Evolutionary conservation across 2,888 invertebrate species (phyloP), one percentile per base, ranked within the genome.

Genomic region (Balanococcus diminutus): DNA sequence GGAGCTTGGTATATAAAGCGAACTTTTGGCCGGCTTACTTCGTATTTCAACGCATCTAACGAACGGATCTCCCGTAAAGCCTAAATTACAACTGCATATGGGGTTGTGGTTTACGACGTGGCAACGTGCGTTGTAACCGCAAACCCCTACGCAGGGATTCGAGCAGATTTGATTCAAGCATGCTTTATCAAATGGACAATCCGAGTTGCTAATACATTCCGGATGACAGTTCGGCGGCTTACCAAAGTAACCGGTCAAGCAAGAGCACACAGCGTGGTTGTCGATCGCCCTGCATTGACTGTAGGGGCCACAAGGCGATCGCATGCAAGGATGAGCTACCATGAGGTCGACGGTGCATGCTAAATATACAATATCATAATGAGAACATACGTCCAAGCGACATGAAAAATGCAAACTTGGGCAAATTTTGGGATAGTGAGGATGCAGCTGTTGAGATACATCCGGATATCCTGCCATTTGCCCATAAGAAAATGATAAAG

Each of bases 81-180:
- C 93, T 19, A 91, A 89, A 31, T 92, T 92, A 89, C 95, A 95
- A 87, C 92, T 93, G 89, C 95, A 95, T 88, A 95, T 94, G 0
- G 95, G 94, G 88, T 93, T 94, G 89, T 95, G 95, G 90, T 95
- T 94, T 46, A 94, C 92, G 56, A 94, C 94, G 88, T 92, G 92
- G 89, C 95, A 96, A 88, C 92, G 91, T 2, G 95, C 94, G 88
- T 93, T 92, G 22, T 92, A 90, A 36, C 95, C 95, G 89, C 95
- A 95, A n/a, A 94, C 92, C 85, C 94, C 94, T 28, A 91, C 91
- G 88, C 95, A 95, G 25, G 95, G 95, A 90, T 95, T 93, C 86
- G 92, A 91, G 90, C 95, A 95, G 89, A 93, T 93, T 89, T 94
- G 94, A 90, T 94, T 94, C 88, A 93, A 92, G 89, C 95, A 95